Evolutionary conservation across 2,888 invertebrate genomes (phyloP).

Genomic region (Orgyia antiqua): DNA sequence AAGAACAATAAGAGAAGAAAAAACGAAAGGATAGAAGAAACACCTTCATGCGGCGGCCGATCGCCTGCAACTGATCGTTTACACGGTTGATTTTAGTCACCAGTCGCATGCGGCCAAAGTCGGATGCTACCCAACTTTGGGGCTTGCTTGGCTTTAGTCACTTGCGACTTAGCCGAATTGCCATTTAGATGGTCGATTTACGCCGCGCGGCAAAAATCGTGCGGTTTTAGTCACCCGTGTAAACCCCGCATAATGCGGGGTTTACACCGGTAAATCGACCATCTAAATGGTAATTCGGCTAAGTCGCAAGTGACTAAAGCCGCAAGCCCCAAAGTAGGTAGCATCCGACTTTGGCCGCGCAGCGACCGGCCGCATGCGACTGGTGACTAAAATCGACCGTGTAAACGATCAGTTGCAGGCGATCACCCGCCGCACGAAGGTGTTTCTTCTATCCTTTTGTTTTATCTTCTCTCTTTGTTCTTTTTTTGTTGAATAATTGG

Average conservation of each 20-base stretch:
- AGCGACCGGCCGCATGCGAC: constrained; percentile 7
- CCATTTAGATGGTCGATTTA: constrained; percentile 29
- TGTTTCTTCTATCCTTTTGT: no score
- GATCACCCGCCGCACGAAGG: constrained; percentile 16
- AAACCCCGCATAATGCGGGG: no score
- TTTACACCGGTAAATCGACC: no score
- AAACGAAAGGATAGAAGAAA: no score
- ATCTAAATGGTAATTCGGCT: no score
- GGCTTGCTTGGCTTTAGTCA: constrained; percentile 22
- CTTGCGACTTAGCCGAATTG: constrained; percentile 16
- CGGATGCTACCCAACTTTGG: constrained; percentile 37
- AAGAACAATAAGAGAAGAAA: no score
- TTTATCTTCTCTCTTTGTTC: no score
- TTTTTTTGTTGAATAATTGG: no score
- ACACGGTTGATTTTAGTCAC: constrained; percentile 1
- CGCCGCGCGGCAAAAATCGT: constrained; percentile 30
- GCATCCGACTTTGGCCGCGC: constrained; percentile 18
- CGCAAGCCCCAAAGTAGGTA: no score
- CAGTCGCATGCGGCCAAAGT: constrained; percentile 19
- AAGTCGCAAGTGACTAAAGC: no score
- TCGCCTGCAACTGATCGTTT: constrained; percentile 1
- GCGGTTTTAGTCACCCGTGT: constrained; percentile 36
- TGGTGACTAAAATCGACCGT: constrained; percentile 1
- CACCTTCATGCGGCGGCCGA: constrained; percentile 17
- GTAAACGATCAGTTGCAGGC: neutral